Conservation (phyloP, 1,140 invertebrate genomes). For the Cherax destructor region DNA sequence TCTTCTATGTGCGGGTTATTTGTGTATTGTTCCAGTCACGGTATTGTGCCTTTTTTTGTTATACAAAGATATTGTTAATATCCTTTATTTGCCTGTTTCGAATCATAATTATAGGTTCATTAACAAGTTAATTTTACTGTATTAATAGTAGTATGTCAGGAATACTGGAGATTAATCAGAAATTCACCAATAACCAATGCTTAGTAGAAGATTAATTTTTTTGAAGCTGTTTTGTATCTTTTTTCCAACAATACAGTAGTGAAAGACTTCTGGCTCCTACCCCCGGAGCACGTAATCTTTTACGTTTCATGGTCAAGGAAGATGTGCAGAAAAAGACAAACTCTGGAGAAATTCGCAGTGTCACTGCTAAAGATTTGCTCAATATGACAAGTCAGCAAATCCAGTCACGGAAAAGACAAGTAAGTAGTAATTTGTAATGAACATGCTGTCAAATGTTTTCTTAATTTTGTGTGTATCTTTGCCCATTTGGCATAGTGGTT, state of each 20-base stretch:
- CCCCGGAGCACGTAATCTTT: conserved; percentile 70
- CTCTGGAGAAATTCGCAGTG: conserved; percentile 30
- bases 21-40: no score
- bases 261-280: conserved; percentile 71
- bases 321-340: conserved; percentile 33
- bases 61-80: no score
- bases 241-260: conserved; percentile 34
- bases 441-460: background rate
- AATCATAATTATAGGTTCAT: no score
- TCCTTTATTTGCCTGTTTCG: no score
- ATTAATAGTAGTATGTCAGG: no score
- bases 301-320: conserved; percentile 61
- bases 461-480: background rate
- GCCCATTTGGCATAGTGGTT: background rate
- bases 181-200: no score
- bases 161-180: no score
- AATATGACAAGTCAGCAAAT: conserved; percentile 52
- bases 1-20: no score
- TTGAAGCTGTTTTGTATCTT: background rate
- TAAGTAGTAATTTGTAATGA: background rate
- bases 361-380: conserved; percentile 64
- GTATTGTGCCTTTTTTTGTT: no score
- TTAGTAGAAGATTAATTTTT: conserved; percentile 38
- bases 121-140: no score
- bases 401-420: conserved; percentile 50